Base-by-base conservation (phyloP, 2,797 vertebrate genomes). In the Columba guinea region DNA sequence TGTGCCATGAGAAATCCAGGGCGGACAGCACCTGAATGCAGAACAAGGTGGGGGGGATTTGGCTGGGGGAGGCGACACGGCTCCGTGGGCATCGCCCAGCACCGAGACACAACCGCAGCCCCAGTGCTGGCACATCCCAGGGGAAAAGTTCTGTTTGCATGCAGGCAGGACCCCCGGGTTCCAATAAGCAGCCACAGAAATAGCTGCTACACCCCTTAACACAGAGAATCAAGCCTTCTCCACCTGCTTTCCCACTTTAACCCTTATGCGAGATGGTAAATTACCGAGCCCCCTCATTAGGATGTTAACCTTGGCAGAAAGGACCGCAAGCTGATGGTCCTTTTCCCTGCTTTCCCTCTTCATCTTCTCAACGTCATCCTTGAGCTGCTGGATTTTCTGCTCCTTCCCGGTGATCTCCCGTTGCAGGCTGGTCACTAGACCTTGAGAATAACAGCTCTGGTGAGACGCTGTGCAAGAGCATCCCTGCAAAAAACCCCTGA, bases 321-420 rank as follows among this genome's bases (percentile, higher is more conserved):
- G 58, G n/a, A 92, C 48, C 0, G 96, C 97, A 12, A 99, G 97
- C 94, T 98, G 98, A 7, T 84, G 80, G 30, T 97, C 97, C 93
- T 98, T 98, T 6, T 98, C 97, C 74, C 52, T 92, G 80, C 92
- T 96, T 24, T 98, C 97, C n/a, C 94, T 97, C 85, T 95, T 96
- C 19, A 98, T 83, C 58, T 95, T 97, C 59, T 95, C 97, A 27
- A 96, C 59, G 9, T 98, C 98, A 52, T 95, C 96, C 26, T 87
- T 76, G 17, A 98, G 96, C 3, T 97, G 96, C 27, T 97, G 94
- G 19, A 97, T 94, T 79, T 98, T 97, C 90, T 98, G 97, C 26
- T 98, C 97, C 91, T 95, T 98, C 15, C 82, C 60, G 5, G 85
- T 62, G 32, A 98, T 13, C 15, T 98, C 98, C 65, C 94, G 97